phyloP scores from a whole-genome alignment of 2,113 vertebrate species.

The Crotalus horridus region DNA sequence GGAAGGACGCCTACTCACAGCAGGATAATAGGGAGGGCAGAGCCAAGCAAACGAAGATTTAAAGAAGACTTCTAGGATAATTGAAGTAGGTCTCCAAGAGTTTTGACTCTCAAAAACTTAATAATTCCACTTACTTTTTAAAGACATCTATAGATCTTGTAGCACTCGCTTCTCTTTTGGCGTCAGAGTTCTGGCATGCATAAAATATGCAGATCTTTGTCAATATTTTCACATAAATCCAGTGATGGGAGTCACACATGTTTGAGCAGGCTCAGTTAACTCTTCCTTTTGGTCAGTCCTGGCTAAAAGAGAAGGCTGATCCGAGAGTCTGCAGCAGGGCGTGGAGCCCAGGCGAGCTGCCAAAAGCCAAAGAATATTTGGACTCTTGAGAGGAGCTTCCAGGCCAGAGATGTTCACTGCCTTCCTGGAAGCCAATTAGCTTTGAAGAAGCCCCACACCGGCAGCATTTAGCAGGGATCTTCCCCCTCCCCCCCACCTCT shows the following conservation, averaged over 20 bases:
- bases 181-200: neutral
- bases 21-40: neutral
- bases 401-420: neutral
- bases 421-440: neutral
- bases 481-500: neutral
- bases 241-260: neutral
- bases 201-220: neutral
- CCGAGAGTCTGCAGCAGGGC: neutral
- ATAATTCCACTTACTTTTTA: neutral
- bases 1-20: neutral
- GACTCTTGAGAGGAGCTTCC: neutral
- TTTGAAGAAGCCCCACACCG: neutral
- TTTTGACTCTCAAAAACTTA: neutral
- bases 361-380: neutral
- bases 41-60: neutral
- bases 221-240: neutral
- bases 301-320: neutral
- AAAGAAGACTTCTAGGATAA: neutral
- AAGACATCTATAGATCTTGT: neutral
- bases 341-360: neutral
- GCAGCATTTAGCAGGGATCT: neutral
- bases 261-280: neutral
- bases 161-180: neutral
- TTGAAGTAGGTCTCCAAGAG: neutral
- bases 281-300: neutral